A percentile compares a stretch with the other conserved stretches of the same genome.
Evolutionary conservation across 2,888 invertebrate genomes (phyloP).

Genomic region (Spisula solida): DNA sequence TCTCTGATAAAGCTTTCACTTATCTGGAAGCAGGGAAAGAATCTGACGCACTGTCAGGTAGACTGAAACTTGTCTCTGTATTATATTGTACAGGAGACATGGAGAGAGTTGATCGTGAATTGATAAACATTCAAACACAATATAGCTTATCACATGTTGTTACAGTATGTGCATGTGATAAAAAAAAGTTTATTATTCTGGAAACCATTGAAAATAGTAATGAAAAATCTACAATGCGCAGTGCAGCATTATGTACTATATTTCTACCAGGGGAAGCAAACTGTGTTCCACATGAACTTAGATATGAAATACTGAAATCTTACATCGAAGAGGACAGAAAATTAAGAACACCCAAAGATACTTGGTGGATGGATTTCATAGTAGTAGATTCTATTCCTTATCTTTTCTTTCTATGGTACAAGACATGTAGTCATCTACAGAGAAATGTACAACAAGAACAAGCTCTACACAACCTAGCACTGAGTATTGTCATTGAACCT

Average conservation of each 20-base stretch:
- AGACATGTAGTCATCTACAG: not conserved
- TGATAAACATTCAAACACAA: not conserved
- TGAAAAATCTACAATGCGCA: not conserved
- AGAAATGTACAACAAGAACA: not conserved
- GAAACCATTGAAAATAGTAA: not conserved
- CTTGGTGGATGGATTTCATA: not conserved
- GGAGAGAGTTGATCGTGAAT: not conserved
- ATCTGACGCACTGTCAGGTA: constrained; percentile 1
- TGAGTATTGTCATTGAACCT: too few relatives aligned
- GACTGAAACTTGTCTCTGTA: not conserved
- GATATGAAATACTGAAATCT: constrained; percentile 19
- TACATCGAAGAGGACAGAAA: not conserved
- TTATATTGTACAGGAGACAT: not conserved
- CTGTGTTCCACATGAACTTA: constrained; percentile 22
- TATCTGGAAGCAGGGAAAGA: not conserved
- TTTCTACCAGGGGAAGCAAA: not conserved
- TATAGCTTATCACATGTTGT: not conserved
- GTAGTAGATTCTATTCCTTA: constrained; percentile 20
- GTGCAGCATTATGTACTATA: not conserved
- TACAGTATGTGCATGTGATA: not conserved
- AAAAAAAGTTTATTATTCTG: not conserved
- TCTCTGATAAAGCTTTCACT: not conserved
- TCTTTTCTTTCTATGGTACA: constrained; percentile 25
- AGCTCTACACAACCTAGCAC: not conserved
- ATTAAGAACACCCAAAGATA: not conserved